phyloP scores from a whole-genome alignment of 2,888 invertebrate genomes.

The Loripinus fragilis region DNA sequence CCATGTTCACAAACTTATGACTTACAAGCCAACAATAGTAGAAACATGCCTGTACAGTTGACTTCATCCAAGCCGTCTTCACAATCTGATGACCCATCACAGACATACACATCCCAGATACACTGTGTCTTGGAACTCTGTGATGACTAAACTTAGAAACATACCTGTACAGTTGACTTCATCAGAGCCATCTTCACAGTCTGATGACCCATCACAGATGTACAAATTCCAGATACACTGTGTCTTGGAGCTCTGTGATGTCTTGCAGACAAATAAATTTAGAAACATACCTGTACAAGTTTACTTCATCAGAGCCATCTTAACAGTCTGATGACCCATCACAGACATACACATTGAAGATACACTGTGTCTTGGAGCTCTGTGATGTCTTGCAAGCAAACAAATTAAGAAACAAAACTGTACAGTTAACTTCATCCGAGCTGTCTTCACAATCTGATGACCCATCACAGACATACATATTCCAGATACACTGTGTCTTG shows the following conservation, averaged over 20 bases:
- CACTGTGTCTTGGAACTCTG: conserved; percentile 58
- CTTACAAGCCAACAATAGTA: too few relatives aligned
- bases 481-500: conserved; percentile 59
- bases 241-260: conserved; percentile 55
- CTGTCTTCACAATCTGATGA: conserved; percentile 87
- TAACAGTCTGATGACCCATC: conserved; percentile 85
- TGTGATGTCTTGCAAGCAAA: too few relatives aligned
- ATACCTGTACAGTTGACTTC: conserved; percentile 76
- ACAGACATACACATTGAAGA: conserved; percentile 37
- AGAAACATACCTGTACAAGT: too few relatives aligned
- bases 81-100: too few relatives aligned
- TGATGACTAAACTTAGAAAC: too few relatives aligned
- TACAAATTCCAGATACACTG: conserved; percentile 88
- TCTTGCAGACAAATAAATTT: too few relatives aligned
- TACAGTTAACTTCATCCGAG: conserved; percentile 87
- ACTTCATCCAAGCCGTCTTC: too few relatives aligned
- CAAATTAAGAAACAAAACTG: too few relatives aligned
- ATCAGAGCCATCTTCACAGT: conserved; percentile 75
- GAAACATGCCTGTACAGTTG: too few relatives aligned
- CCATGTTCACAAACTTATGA: too few relatives aligned
- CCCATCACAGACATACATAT: conserved; percentile 32
- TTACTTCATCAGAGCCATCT: conserved; percentile 88
- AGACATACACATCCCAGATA: conserved; percentile 43
- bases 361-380: conserved; percentile 51
- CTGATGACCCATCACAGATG: conserved; percentile 88